Percentiles rank a stretch among this genome's conserved stretches.
Conservation (phyloP, 2,888 invertebrate genomes). For the Phymatocera aterrima region DNA sequence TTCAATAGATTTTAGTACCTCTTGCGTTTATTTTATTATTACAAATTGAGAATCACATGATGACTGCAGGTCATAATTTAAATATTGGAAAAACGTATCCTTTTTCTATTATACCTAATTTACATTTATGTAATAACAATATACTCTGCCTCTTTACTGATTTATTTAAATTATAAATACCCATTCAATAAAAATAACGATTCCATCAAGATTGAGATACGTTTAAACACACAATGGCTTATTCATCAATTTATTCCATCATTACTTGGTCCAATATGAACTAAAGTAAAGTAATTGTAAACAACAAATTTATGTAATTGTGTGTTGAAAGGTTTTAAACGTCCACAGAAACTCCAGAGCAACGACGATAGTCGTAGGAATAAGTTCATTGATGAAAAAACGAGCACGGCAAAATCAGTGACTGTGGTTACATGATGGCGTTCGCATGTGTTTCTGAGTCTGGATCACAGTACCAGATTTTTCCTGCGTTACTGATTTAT, state of each 20-base stretch:
- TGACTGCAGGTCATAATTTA: slow-evolving; percentile 1
- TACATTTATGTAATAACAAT: neutral
- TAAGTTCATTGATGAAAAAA: too few species aligned
- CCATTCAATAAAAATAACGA: neutral
- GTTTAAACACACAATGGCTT: neutral
- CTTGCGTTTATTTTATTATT: neutral
- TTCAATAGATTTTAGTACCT: neutral
- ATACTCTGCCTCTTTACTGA: neutral
- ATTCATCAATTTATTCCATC: neutral
- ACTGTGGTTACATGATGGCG: too few species aligned
- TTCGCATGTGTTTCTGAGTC: too few species aligned
- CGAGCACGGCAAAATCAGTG: too few species aligned
- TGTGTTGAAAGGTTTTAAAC: too few species aligned
- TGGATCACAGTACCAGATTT: too few species aligned
- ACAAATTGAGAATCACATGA: neutral
- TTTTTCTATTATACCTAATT: neutral
- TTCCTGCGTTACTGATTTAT: too few species aligned
- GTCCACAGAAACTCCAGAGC: too few species aligned
- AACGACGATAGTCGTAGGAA: too few species aligned
- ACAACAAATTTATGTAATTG: neutral
- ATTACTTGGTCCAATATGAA: neutral
- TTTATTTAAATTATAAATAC: neutral
- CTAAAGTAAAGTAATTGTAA: neutral
- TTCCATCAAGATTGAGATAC: neutral
- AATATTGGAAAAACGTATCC: neutral